Percentiles rank a stretch among this genome's conserved stretches.
These are phyloP conservation scores for Phalacrocorax aristotelis DNA, from an alignment of 2,113 vertebrate genomes.

Conservation along the genomic window DNA sequence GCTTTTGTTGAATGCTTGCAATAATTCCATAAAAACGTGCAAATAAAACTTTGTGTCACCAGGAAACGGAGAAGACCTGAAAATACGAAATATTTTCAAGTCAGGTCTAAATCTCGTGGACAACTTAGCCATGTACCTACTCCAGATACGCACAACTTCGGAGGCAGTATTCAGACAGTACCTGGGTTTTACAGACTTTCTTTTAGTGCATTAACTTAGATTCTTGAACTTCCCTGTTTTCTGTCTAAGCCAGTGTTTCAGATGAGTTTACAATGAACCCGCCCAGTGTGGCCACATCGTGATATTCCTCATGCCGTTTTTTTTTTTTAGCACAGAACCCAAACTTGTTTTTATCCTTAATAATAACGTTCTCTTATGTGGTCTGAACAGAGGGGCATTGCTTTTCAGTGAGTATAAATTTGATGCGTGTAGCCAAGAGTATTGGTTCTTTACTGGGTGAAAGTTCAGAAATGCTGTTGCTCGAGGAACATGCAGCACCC, in stretches of 20 bases:
- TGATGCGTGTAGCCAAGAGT: neutral
- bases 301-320: accelerated
- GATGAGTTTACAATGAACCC: neutral
- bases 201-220: neutral
- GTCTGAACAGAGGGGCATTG: neutral
- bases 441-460: too few relatives aligned
- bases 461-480: neutral
- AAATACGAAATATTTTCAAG: neutral
- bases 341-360: neutral
- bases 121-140: neutral
- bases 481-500: neutral
- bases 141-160: neutral
- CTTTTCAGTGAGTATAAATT: neutral
- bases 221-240: neutral
- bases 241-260: neutral
- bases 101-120: neutral
- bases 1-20: neutral
- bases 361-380: neutral
- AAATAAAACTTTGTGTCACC: neutral
- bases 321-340: neutral
- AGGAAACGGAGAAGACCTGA: neutral
- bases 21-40: neutral
- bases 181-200: neutral
- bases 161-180: neutral
- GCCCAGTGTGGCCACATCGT: neutral